Evolutionary conservation across 1,140 invertebrate genomes (phyloP), one percentile per base, ranked within the genome.

Genomic region (Drosophila tristis): DNA sequence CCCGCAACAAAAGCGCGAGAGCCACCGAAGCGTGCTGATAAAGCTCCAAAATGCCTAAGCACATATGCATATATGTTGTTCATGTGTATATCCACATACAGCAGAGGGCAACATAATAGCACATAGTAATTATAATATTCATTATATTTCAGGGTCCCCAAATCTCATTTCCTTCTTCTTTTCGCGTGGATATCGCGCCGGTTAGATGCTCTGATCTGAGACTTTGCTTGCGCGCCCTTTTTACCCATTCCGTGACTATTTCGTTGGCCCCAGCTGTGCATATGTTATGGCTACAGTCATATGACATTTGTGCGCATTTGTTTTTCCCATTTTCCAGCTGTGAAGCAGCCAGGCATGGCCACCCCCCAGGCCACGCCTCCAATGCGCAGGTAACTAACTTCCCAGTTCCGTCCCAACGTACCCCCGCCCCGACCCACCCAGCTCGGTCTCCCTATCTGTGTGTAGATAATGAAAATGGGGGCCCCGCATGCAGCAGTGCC

Each of bases 11-110:
- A 39, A 11, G 35, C 31, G 31, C 31, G 9, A 8, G 3, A 45
- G 47, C 25, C 75, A 67, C 31, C 61, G 43, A 49, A 50, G 61
- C 76, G 61, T 73, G 55, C 56, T 78, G 80, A 84, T 78, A 74
- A 85, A 84, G 79, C 49, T 61, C 25, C 1, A 62, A 64, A 63
- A 63, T 45, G 55, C 50, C 44, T 50, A 64, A 50, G 11, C 35
- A 70, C 51, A 66, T 43, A 45, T 47, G 29, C 39, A 63, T 9
- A 23, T 23, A 16, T 45, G 43, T 48, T 45, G 43, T 48, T 39
- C 43, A 53, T 56, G 49, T 61, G 55, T 64, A 49, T 70, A 54
- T 43, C 29, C 39, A 23, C 48, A 13, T 51, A 61, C 16, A n/a
- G 45, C 35, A 39, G 11, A 2, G 35, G 11, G 13, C 35, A 39